phyloP scores from a whole-genome alignment of 2,113 vertebrate species.

The Struthio camelus region DNA sequence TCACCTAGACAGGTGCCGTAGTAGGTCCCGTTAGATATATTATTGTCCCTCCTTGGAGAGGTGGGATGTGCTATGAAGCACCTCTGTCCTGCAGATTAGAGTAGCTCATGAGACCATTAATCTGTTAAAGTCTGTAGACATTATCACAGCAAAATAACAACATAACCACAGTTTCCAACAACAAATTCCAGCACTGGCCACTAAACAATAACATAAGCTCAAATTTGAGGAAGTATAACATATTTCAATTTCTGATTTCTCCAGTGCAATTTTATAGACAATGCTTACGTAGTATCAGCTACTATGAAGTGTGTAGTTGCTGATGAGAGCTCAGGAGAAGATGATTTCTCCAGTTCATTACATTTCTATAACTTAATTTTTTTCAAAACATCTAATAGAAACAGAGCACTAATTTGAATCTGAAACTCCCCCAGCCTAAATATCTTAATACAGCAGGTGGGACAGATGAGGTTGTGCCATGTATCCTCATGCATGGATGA shows the following conservation, averaged over 20 bases:
- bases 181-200: background rate
- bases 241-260: background rate
- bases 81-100: background rate
- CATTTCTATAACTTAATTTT: background rate
- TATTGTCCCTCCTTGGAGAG: background rate
- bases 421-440: background rate
- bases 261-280: background rate
- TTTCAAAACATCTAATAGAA: background rate
- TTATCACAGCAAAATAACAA: background rate
- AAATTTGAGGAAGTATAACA: background rate
- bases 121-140: background rate
- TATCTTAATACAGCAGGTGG: background rate
- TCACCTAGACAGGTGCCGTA: too few relatives aligned
- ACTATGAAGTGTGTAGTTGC: background rate
- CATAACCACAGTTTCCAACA: background rate
- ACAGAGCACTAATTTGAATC: background rate
- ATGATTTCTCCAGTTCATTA: background rate
- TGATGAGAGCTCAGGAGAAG: background rate
- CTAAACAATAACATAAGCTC: background rate
- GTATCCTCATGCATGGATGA: fast-evolving
- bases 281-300: background rate
- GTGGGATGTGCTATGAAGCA: background rate
- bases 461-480: background rate
- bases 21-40: too few relatives aligned
- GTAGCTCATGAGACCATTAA: background rate